A percentile compares a stretch with the other conserved stretches of the same genome.
These are phyloP conservation scores for Troides aeacus DNA, from an alignment of 2,888 invertebrate species.

Conservation along the genomic window DNA sequence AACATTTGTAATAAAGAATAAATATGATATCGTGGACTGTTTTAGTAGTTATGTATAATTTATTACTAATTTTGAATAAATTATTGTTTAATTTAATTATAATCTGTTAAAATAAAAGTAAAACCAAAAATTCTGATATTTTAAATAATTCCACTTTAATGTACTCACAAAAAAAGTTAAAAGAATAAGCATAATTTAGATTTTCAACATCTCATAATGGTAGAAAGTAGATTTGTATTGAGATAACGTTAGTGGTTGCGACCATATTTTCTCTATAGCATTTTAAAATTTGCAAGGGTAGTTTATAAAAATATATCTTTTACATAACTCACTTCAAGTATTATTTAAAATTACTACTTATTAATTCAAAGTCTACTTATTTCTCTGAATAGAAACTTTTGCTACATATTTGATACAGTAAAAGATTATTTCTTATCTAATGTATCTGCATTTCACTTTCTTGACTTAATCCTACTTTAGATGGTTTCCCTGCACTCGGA, in stretches of 20 bases:
- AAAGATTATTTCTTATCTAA: too few species aligned
- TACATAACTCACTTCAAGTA: too few species aligned
- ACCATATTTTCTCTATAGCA: not conserved
- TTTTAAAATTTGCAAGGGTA: not conserved
- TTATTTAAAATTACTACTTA: too few species aligned
- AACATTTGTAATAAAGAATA: too few species aligned
- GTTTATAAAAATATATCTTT: not conserved
- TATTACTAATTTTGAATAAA: not conserved
- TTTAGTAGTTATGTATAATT: not conserved
- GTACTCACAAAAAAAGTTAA: not conserved
- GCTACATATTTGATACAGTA: not conserved
- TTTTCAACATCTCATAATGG: conserved; percentile 3
- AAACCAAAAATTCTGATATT: not conserved
- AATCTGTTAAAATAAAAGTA: not conserved
- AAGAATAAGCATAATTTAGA: not conserved
- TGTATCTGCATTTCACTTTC: too few species aligned
- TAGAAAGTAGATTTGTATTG: conserved; percentile 20
- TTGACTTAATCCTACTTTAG: too few species aligned
- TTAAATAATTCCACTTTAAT: conserved; percentile 2
- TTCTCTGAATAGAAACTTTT: not conserved
- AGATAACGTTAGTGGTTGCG: not conserved
- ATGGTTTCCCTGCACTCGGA: too few species aligned
- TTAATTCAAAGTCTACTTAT: not conserved
- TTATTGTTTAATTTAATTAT: not conserved
- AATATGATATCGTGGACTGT: too few species aligned